Base-by-base conservation (phyloP, 2,888 invertebrate genomes). In the Pomacea canaliculata region DNA sequence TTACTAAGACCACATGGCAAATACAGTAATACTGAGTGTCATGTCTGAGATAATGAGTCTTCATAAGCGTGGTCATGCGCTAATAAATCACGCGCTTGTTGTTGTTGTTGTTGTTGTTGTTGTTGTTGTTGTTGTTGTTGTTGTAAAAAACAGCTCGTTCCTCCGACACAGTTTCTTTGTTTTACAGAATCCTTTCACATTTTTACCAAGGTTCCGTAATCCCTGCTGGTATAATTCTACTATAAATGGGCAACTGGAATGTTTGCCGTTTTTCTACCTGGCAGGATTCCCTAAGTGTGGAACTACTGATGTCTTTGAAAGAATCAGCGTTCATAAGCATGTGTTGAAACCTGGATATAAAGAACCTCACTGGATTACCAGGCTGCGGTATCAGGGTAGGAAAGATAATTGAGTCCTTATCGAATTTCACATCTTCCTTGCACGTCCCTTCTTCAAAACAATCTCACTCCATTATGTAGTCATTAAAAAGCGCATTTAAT, bases 221-320 rank as follows among this genome's bases (percentile, higher is more conserved):
- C 75, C 75, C 13, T 75, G 75, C 56, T 75, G 75, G 75, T 23
- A 16, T 10, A 23, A n/a, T 9, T 23, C 62, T 1, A 12, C 12
- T 23, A 23, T 23, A 0, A 13, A 18, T 37, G n/a, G 27, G 7
- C 19, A 27, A 8, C 60, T 76, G 48, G 71, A 12, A 23, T 76
- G 76, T 65, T 48, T 76, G 46, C 76, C 76, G 16, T 76, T 48
- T 60, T 76, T 76, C 27, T 76, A 67, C 56, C 60, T 76, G 67
- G 71, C 71, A n/a, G 76, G 76, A 37, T 67, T 67, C 27, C 76
- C 76, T 10, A 76, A 76, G 48, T 67, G 76, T 19, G 76, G 67
- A 13, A 76, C 76, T 3, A 71, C 76, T 27, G 66, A 76, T 71
- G 56, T 76, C 46, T 76, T 65, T 27, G 1, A 7, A 8, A 65